A percentile compares a stretch with the other conserved stretches of the same genome.
Evolutionary conservation across 1,140 invertebrate genomes (phyloP).

Genomic region (Liolophura sinensis): DNA sequence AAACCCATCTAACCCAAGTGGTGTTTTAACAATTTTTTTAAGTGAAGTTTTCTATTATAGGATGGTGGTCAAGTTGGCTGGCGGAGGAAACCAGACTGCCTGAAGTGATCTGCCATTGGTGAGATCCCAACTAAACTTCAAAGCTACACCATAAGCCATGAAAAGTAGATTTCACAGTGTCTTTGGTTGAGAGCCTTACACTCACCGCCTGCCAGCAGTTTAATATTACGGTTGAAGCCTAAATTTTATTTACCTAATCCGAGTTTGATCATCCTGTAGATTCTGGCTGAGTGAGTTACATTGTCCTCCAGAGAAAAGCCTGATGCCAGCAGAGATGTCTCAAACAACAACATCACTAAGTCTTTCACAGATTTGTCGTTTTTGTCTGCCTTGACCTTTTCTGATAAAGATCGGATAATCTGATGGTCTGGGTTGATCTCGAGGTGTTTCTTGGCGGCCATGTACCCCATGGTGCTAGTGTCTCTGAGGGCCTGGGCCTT

Average conservation of each 20-base stretch:
- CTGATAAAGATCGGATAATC: conserved; percentile 83
- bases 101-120: too few species aligned
- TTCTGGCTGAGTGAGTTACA: conserved; percentile 58
- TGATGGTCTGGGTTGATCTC: conserved; percentile 97
- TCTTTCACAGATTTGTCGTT: conserved; percentile 87
- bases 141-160: too few species aligned
- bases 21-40: too few species aligned
- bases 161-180: too few species aligned
- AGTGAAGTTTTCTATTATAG: too few species aligned
- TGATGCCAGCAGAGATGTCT: conserved; percentile 38
- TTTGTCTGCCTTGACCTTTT: conserved; percentile 90
- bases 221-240: too few species aligned
- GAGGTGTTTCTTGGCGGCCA: conserved; percentile 92
- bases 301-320: conserved; percentile 41
- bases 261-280: conserved; percentile 87
- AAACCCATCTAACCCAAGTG: too few species aligned
- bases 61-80: too few species aligned
- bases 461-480: conserved; percentile 95
- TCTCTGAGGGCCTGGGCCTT: conserved; percentile 94
- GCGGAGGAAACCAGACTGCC: too few species aligned
- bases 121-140: too few species aligned
- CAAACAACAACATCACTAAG: conserved; percentile 39
- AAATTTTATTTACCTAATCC: conserved; percentile 75
- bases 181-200: too few species aligned
- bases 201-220: too few species aligned